Base-by-base conservation (phyloP, 2,113 vertebrate species). In the Caranx ignobilis region DNA sequence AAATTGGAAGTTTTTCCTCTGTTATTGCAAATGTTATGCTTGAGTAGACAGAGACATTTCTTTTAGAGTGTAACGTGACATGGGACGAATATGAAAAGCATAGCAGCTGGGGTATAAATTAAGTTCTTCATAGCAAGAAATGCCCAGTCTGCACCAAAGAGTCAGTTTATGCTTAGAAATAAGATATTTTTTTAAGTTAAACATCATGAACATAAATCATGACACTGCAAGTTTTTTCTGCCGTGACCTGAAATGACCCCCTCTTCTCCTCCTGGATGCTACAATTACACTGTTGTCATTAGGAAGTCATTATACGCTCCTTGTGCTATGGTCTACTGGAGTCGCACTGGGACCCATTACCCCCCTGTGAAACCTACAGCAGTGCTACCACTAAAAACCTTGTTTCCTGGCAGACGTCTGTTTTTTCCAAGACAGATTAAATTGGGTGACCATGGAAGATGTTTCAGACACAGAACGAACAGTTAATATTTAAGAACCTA, bases 361-460 rank as follows among this genome's bases (percentile, higher is more conserved):
- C 82, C 79, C 47, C 65, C n/a, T 32, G 32, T 82, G n/a, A 87
- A 84, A 81, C 84, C 79, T 75, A 66, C 80, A 79, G 63, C 63
- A 2, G 31, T 5, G 65, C 32, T 52, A 18, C 41, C 39, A 11
- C 71, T 61, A 34, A 78, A 71, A 78, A 71, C 19, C n/a, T 12
- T 54, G 39, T 21, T 71, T 71, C 37, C 45, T 43, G 52, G 52
- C 65, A 65, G 18, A 48, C 39, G 3, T n/a, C 19, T 62, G 1
- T 11, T 57, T 81, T 81, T 73, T 64, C 63, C 63, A 69, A 37
- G 63, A 63, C 47, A 1, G 10, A 6, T 5, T 63, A 59, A 77
- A 19, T 18, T 13, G 11, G 50, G 13, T 5, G 54, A 62, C 6
- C 19, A 32, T 9, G n/a, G 31, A 15, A 6, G 11, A 45, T 21